Base-by-base conservation (phyloP, 1,140 invertebrate genomes). In the Cyclargus thomasi region DNA sequence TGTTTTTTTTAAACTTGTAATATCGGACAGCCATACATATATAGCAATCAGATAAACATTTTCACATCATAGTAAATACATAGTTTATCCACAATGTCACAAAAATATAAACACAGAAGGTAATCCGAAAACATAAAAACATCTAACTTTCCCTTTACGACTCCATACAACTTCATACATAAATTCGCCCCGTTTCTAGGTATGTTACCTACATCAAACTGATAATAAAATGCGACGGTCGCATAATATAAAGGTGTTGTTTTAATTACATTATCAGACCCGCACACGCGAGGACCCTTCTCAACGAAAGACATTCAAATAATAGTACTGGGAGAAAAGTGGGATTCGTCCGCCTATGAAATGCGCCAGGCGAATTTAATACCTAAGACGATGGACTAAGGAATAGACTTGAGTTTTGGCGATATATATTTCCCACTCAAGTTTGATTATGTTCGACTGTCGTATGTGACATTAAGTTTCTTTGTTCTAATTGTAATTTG, bases 301-400 rank as follows among this genome's bases (percentile, higher is more conserved):
- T 88, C 87, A 90, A 84, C 84, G 85, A 86, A 86, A 88, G 86
- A 90, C 85, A 90, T 90, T 85, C 85, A 87, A 87, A 87, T 90
- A 90, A 90, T 88, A 83, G 85, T 85, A 82, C 82, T 81, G 76
- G 73, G 81, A 88, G 87, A 90, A 90, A 90, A 90, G 86, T 88
- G 80, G 83, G 75, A 57, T 66, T 66, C 77, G 77, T 74, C 8
- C 55, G 18, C 17, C 55, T n/a, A 55, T 20, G 3, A 59, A 59
- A 59, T 10, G 20, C 17, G 2, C 20, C 20, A 1, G 11, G 55
- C 55, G 55, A 59, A 10, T 22, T 8, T 59, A 18, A 20, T 18
- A 4, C 20, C 1, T 21, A 59, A 11, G 3, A 5, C 10, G 5
- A 20, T 11, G 55, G 7, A 1, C 8, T 59, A 20, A 21, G 55